Base-by-base conservation (phyloP, 2,888 invertebrate species). In the Pristionchus entomophagus region DNA sequence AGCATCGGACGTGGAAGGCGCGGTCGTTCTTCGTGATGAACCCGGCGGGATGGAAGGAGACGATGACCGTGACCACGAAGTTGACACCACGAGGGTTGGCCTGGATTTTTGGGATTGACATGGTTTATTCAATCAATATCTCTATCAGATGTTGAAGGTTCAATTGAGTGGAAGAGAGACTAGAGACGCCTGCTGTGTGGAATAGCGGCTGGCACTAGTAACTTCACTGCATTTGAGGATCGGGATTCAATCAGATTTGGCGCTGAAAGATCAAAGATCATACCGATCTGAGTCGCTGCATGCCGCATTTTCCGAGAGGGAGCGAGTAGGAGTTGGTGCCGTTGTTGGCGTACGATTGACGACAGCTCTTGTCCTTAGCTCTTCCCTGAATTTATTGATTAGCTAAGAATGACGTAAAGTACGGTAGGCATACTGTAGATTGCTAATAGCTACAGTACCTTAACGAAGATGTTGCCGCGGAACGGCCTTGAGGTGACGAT, bases 11-110 rank as follows among this genome's bases (percentile, higher is more conserved):
- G 84, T 91, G 90, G 89, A 92, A 93, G 10, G 93, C 93, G 0
- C 93, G 87, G 86, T 93, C 93, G 73, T 92, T 91, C 77, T 92
- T 92, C 6, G 93, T 93, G 84, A 93, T 93, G 88, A 93, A 93
- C 6, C 93, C 92, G 29, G 90, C 91, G 0, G 92, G 92, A 87
- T 93, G 93, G 88, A 93, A 93, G 49, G 91, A 91, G 45, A 93
- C 92, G 78, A 93, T 91, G 22, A 93, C 91, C 4, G 93, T 93
- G 29, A 93, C 89, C 86, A 91, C 91, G 86, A 93, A 93, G 86
- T 91, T 92, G 85, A 93, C 89, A 35, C 93, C 93, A 32, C 92
- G 89, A 2, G 93, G 93, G 84, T 91, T 92, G 10, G 92, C 92
- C 93, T 93, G 87, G 77, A 89, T n/a, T n/a, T n/a, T n/a, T n/a